Base-by-base conservation (phyloP, 30 jellyfish, hydroid and myxozoan species). In the Cassiopea andromeda region DNA sequence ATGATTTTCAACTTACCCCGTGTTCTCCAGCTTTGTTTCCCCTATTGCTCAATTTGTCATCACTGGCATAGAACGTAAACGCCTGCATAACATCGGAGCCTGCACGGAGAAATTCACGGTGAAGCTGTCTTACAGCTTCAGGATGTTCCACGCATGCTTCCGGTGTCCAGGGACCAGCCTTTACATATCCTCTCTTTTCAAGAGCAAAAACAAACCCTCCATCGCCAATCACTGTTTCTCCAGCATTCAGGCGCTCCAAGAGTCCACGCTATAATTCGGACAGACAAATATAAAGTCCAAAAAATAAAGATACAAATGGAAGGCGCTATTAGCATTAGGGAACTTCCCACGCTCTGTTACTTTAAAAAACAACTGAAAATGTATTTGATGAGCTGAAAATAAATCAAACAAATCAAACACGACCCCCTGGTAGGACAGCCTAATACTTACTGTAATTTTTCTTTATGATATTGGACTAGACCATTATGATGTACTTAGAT, bases 101-200 rank as follows among this genome's bases (percentile, higher is more conserved):
- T 27, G 99, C 99, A 48, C 99, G 91, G 46, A 90, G 84, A 87
- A 95, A 95, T 72, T 95, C 99, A 47, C 98, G 88, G 68, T 95
- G 99, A n/a, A 95, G 98, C 75, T 95, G 98, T 46, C 78, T 81
- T 10, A 94, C 98, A 72, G 90, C 99, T 8, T 96, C 97, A 2
- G 99, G 98, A 79, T 84, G 89, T 82, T 96, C 99, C 14, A 96
- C 78, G 17, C 90, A 83, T 2, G 97, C 98, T 75, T 96, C 99
- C 54, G 99, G 99, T 12, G 99, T 96, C 98, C 98, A 96, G 1
- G 97, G 97, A 19, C 99, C 99, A 50, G 98, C 98, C 75, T 83
- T 92, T 61, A 96, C 98, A 69, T 96, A 96, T 18, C 99, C 99
- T 48, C 99, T 83, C 90, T 87, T 89, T 72, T 96, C 99, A 27